A percentile compares a stretch with the other conserved stretches of the same genome.
Evolutionary conservation across 2,888 invertebrate species (phyloP).

Genomic region (Eupeodes latifasciatus): DNA sequence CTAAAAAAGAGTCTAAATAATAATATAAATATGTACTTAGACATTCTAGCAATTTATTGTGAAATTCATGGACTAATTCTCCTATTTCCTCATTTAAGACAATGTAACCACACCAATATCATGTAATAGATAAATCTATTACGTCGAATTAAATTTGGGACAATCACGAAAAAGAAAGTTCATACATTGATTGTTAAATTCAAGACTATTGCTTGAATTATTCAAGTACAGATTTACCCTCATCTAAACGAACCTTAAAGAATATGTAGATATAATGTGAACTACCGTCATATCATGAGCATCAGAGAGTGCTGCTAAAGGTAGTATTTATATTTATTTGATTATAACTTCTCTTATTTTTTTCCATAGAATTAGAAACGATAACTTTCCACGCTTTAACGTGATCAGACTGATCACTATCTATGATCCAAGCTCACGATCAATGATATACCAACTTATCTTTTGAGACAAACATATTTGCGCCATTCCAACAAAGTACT

Average conservation of each 20-base stretch:
- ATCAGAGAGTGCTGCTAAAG: not conserved
- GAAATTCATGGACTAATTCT: no score
- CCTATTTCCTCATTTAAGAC: no score
- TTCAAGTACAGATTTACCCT: not conserved
- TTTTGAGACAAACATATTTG: slow-evolving; percentile 51
- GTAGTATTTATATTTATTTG: slow-evolving; percentile 8
- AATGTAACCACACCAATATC: no score
- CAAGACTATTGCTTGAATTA: not conserved
- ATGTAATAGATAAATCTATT: no score
- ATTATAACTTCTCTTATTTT: slow-evolving; percentile 21
- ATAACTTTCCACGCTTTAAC: slow-evolving; percentile 70
- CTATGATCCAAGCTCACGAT: slow-evolving; percentile 71
- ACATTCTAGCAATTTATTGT: no score
- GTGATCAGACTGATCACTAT: slow-evolving; percentile 68
- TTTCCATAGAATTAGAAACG: slow-evolving; percentile 53
- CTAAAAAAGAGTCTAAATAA: no score
- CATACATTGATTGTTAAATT: not conserved
- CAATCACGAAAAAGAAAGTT: slow-evolving; percentile 14
- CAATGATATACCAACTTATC: slow-evolving; percentile 64
- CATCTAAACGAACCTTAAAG: no score
- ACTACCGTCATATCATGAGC: slow-evolving; percentile 18
- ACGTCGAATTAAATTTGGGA: not conserved
- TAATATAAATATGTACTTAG: no score
- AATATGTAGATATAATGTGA: not conserved
- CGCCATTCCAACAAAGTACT: slow-evolving; percentile 45